These are phyloP conservation scores for Lynx canadensis DNA, from an alignment of 2,113 vertebrate genomes.

Conservation along the genomic window DNA sequence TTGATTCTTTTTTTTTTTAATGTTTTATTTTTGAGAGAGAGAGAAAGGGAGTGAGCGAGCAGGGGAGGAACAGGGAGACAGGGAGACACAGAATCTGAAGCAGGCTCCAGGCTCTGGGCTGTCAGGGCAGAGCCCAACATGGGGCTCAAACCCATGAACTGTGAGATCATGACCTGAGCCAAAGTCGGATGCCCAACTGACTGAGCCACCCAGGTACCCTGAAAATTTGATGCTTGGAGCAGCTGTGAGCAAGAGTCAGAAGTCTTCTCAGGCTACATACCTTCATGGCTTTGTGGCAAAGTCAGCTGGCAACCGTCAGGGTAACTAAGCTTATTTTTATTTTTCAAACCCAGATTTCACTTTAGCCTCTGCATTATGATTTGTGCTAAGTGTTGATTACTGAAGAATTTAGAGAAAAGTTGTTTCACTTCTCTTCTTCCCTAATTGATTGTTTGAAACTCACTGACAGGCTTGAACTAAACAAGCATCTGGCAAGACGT, in stretches of 20 bases:
- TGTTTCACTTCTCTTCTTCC: background rate
- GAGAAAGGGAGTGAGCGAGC: no score
- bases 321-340: slow-evolving; percentile 7
- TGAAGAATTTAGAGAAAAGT: background rate
- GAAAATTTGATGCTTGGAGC: background rate
- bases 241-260: background rate
- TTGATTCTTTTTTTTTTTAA: background rate
- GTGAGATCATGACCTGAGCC: no score
- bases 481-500: background rate
- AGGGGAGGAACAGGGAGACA: no score
- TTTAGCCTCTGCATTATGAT: background rate
- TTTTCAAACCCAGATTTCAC: background rate
- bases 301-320: background rate
- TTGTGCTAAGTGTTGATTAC: background rate
- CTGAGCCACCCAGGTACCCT: background rate
- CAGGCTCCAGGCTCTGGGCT: no score
- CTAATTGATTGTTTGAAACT: background rate
- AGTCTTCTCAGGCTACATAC: no score
- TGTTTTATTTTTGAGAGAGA: no score
- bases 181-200: no score
- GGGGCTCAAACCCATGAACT: no score
- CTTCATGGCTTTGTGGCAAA: no score
- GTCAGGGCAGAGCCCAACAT: no score
- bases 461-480: background rate
- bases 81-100: no score